Base-by-base conservation (phyloP, 2,113 vertebrate species). In the Peromyscus polionotus region DNA sequence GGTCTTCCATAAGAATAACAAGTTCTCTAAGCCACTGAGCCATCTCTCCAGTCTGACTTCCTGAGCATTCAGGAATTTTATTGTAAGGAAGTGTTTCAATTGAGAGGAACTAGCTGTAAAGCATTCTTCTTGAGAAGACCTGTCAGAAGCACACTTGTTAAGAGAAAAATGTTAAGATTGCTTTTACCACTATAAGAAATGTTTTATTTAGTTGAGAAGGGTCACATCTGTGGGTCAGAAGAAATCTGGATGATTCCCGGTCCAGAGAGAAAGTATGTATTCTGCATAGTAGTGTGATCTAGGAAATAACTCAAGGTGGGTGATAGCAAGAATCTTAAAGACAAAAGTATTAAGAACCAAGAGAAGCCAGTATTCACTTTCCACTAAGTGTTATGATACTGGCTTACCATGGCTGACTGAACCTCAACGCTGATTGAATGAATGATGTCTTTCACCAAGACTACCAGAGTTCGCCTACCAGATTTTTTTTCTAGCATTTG, bases 121-220 rank as follows among this genome's bases (percentile, higher is more conserved):
- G 45, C 2, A 22, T 9, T 73, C n/a, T 75, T 11, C 1, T 42
- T 42, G 10, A 42, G 20, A 42, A 75, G 22, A 75, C 20, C 13
- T 28, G 6, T 48, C 14, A 67, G 79, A 57, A 61, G 83, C 77
- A 79, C 83, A 86, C 59, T 94, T 89, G 51, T 95, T 93, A 87
- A 95, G 76, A 83, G 42, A n/a, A 48, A n/a, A 89, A 91, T 80
- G 79, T 80, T 4, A 48, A 94, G 90, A 51, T 24, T 59, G 45
- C 65, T 87, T 97, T 89, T 94, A 63, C 14, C 45, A 88, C 16
- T 12, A 19, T 73, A 83, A 39, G 42, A 79, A 90, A 16, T 70
- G 24, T 33, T 89, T 22, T 95, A 5, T 92, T 93, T 93, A 42
- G 39, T 79, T 57, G 51, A 31, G 77, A 93, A 96, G 7, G 7